These are phyloP conservation scores for Oegoconia quadripuncta DNA, from an alignment of 2,888 invertebrate genomes.

Conservation along the genomic window DNA sequence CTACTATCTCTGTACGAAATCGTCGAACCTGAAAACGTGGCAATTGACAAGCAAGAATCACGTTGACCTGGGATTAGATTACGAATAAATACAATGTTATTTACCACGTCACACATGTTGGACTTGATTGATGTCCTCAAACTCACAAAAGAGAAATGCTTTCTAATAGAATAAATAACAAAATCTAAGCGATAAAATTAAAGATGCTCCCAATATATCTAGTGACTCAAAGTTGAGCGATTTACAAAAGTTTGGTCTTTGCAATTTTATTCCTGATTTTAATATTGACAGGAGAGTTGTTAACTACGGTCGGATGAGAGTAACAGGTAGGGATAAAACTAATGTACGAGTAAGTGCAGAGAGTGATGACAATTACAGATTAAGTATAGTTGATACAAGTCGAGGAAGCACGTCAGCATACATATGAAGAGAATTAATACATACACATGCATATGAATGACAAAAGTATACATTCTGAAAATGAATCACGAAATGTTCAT, in stretches of 20 bases:
- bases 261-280: conserved; percentile 11
- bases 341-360: neutral
- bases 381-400: neutral
- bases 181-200: neutral
- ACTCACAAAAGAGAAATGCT: conserved; percentile 1
- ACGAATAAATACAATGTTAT: neutral
- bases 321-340: neutral
- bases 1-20: conserved; percentile 7
- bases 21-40: conserved; percentile 1
- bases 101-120: conserved; percentile 2
- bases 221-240: neutral
- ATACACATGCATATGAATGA: neutral
- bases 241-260: conserved; percentile 4
- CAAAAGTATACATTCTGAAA: neutral
- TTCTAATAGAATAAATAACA: neutral
- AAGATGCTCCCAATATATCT: neutral
- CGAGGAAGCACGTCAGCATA: neutral
- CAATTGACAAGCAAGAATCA: conserved; percentile 10
- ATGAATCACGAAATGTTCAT: neutral
- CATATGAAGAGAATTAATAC: neutral
- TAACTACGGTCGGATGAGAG: neutral
- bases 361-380: neutral
- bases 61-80: neutral
- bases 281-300: conserved; percentile 9
- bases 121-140: neutral